These are phyloP conservation scores for Noturus placidus DNA, from an alignment of 2,113 vertebrate species.

Conservation along the genomic window DNA sequence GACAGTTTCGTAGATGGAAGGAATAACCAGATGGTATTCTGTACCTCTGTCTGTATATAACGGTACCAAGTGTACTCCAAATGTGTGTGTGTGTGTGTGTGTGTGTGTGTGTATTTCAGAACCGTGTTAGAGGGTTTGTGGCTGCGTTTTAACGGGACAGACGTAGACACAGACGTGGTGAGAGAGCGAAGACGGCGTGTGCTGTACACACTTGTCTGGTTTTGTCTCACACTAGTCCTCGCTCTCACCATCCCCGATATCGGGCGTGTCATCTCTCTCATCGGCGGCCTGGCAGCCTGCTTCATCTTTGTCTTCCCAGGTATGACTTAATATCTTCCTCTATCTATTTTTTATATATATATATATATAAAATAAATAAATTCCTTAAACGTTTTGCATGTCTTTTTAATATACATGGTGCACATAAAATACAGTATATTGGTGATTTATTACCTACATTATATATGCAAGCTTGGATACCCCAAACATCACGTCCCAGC, in stretches of 20 bases:
- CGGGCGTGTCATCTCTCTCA: conserved; percentile 91
- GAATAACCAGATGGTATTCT: background rate
- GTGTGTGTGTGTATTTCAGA: conserved; percentile 66
- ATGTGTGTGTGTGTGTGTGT: conserved; percentile 25
- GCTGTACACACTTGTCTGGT: conserved; percentile 88
- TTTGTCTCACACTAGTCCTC: conserved; percentile 85
- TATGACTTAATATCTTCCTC: conserved; percentile 43
- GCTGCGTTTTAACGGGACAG: conserved; percentile 85
- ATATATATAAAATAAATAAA: too few species aligned
- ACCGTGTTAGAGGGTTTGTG: conserved; percentile 93
- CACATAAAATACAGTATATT: background rate
- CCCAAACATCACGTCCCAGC: too few species aligned
- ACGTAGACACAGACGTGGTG: conserved; percentile 85
- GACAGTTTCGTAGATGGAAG: background rate
- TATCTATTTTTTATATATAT: background rate
- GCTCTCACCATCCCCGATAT: conserved; percentile 97
- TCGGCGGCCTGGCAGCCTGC: conserved; percentile 92
- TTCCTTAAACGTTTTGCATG: background rate
- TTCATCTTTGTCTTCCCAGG: conserved; percentile 97
- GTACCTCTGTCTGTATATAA: conserved; percentile 16
- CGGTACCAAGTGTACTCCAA: background rate
- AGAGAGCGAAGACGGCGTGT: conserved; percentile 83
- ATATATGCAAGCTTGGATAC: too few species aligned
- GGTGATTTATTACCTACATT: too few species aligned
- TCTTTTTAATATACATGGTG: too few species aligned